Base-by-base conservation (phyloP, 2,797 vertebrate genomes). In the Lepilemur septentrionalis region DNA sequence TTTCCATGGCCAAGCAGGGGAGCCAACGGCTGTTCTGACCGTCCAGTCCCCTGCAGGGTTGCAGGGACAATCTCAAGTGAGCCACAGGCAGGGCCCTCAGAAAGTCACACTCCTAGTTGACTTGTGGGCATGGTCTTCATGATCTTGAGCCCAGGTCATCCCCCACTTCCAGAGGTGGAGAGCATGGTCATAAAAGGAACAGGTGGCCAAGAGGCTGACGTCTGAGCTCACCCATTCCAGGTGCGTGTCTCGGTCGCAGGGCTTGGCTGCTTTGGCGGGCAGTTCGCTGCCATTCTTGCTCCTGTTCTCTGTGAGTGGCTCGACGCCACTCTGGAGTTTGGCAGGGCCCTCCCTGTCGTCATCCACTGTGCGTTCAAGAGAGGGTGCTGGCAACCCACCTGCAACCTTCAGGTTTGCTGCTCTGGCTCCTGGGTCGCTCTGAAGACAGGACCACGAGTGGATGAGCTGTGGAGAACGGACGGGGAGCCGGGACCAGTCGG, bases 151-250 rank as follows among this genome's bases (percentile, higher is more conserved):
- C 96, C 93, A 82, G 93, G 92, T 98, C 98, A 98, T 99, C 98
- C 99, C 99, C 99, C 99, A 99, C 96, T 99, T 99, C 99, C 99
- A 99, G 76, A 99, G 98, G 0, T 99, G 99, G 32, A 99, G 99
- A 96, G 99, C 98, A 13, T 99, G 99, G 97, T 99, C 99, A 11
- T 99, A 99, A 98, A 99, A 99, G 0, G 99, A 99, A 95, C 99
- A 99, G 38, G 99, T 99, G 0, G 99, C 99, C 48, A 99, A 95
- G 55, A 99, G 98, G 97, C 96, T 99, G 43, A 86, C 98, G 91
- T 98, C 82, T 0, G 5, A 10, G 97, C 97, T 0, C 5, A 78
- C 38, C 11, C 8, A 65, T 43, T 91, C 35, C 43, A 30, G 32
- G 3, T 1, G 0, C 7, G 15, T 10, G 87, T 70, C 65, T 0